phyloP scores from a whole-genome alignment of 2,113 vertebrate genomes.

The Verasper variegatus region DNA sequence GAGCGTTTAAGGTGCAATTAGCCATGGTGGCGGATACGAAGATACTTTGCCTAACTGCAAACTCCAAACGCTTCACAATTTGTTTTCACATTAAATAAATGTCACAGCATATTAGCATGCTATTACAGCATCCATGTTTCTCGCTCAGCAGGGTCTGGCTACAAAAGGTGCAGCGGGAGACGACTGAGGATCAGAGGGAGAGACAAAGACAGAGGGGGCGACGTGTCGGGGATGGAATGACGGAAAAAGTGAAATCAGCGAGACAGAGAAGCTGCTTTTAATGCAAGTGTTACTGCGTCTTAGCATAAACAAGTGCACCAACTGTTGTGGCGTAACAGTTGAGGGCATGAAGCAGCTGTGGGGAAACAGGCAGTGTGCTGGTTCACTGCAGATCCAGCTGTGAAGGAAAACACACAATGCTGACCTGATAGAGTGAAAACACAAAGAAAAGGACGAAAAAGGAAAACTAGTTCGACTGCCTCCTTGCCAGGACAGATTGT shows the following conservation, averaged over 20 bases:
- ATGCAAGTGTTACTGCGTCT: constrained; percentile 41
- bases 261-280: constrained; percentile 25
- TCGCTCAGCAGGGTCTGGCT: constrained; percentile 8
- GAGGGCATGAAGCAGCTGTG: constrained; percentile 39
- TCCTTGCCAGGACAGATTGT: neutral
- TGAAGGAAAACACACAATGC: constrained; percentile 16
- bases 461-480: neutral
- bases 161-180: constrained; percentile 9
- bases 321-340: constrained; percentile 55
- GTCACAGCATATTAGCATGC: constrained; percentile 69
- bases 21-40: constrained; percentile 50
- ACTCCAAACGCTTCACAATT: constrained; percentile 66
- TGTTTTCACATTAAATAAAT: constrained; percentile 76
- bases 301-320: constrained; percentile 48
- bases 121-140: constrained; percentile 31
- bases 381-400: constrained; percentile 18
- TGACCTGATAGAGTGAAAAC: neutral
- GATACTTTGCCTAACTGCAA: constrained; percentile 59
- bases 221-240: neutral
- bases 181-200: neutral
- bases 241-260: constrained; percentile 1
- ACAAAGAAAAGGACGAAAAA: neutral
- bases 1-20: constrained; percentile 77
- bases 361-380: constrained; percentile 25
- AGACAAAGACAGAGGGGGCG: neutral